Base-by-base conservation (phyloP, 2,888 invertebrate genomes). In the Thecophora atra region DNA sequence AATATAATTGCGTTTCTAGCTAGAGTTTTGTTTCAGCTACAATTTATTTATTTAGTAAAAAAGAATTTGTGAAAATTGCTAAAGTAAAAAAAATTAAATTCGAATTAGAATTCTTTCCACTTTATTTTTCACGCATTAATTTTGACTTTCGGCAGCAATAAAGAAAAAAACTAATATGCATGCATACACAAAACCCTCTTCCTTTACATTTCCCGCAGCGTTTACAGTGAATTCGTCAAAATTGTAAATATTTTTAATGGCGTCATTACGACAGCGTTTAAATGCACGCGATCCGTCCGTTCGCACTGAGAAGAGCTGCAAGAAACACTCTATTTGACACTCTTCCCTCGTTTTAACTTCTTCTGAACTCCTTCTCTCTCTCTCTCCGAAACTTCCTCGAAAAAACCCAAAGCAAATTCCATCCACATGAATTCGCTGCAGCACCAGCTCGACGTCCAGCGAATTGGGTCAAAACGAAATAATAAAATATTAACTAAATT, bases 401-500 rank as follows among this genome's bases (percentile, higher is more conserved):
- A 37, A 58, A 58, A 58, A 28, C 26, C 15, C 7, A 37, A 11
- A 19, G 56, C 24, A 26, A 26, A 17, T 8, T 24, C 26, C 1
- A 28, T 58, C 26, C 58, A 58, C 26, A 28, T 17, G 8, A 15
- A 26, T 15, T 58, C 11, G 11, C 4, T 28, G 58, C 21, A 24
- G 28, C 24, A 7, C 2, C 54, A 54, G 21, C 24, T 24, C 58
- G 13, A 24, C 69, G 51, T 68, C 30, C 51, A 24, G 17, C 26
- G 52, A 70, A 70, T 62, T 70, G 63, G 70, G 70, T 70, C 70
- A 63, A 63, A 62, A 52, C 24, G 69, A 62, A 69, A 69, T 62
- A 70, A 62, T 51, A 62, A 70, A 63, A 70, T 42, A 62, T 63
- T 63, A 70, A 70, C 63, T 24, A 70, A 70, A 70, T 70, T 70